Percentiles rank a stretch among this genome's conserved stretches.
Evolutionary conservation across 2,888 invertebrate species (phyloP).

Genomic region (Ochropleura plecta): DNA sequence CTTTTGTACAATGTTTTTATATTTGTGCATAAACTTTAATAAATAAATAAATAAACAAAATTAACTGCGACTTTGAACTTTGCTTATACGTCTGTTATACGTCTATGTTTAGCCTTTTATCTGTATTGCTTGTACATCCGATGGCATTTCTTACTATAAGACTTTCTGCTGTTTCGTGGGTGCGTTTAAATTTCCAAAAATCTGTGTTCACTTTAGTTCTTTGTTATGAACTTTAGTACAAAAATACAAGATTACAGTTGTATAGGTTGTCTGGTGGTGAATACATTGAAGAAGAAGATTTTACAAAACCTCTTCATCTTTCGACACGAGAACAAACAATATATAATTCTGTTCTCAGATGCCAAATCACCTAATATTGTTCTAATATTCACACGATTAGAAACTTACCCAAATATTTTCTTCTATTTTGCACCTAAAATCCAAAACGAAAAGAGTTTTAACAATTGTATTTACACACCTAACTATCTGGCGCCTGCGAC

Average conservation of each 20-base stretch:
- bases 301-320: not conserved
- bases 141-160: not conserved
- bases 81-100: not conserved
- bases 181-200: not conserved
- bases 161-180: too few species aligned
- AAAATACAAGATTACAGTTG: not conserved
- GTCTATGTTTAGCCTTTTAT: not conserved
- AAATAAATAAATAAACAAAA: too few species aligned
- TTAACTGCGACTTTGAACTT: conserved; percentile 34
- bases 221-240: not conserved
- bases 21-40: too few species aligned
- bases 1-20: too few species aligned
- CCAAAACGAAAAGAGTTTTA: not conserved
- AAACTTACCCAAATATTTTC: not conserved
- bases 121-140: not conserved
- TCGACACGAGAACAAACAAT: too few species aligned
- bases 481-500: too few species aligned
- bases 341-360: too few species aligned
- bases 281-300: not conserved
- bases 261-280: not conserved
- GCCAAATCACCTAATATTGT: too few species aligned
- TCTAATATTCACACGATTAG: too few species aligned
- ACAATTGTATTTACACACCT: not conserved
- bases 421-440: not conserved
- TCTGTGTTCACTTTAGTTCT: not conserved